Conservation (phyloP, 2,797 vertebrate genomes). For the Coilia nasus region DNA sequence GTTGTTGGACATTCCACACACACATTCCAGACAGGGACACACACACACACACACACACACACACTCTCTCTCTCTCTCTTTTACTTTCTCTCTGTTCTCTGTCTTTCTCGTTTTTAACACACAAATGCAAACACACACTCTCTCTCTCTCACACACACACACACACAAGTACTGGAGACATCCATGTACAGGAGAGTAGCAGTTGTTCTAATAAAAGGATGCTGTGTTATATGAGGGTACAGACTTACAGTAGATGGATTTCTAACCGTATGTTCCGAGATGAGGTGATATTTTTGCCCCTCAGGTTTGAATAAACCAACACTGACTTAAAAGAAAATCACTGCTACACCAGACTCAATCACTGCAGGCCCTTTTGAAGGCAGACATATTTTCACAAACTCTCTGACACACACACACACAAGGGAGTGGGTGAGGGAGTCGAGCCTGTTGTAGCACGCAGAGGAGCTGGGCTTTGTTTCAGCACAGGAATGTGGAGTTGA, state of each 20-base stretch:
- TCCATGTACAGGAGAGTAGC: neutral
- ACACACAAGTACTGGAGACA: neutral
- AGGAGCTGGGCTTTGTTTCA: constrained; percentile 58
- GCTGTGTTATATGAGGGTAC: neutral
- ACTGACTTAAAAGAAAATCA: neutral
- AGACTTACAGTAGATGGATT: neutral
- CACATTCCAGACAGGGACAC: constrained; percentile 49
- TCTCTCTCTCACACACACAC: neutral
- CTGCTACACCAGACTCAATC: constrained; percentile 3
- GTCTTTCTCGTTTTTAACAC: neutral
- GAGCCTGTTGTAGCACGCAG: constrained; percentile 68
- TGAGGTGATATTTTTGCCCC: neutral
- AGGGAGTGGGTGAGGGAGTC: constrained; percentile 41
- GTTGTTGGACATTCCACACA: constrained; percentile 4
- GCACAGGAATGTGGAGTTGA: constrained; percentile 79
- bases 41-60: constrained; percentile 38
- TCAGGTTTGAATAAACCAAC: neutral
- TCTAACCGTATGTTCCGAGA: neutral
- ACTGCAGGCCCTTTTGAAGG: constrained; percentile 2
- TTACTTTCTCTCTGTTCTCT: neutral
- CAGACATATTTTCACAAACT: constrained; percentile 20
- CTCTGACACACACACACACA: neutral
- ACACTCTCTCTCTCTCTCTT: neutral
- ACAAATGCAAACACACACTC: too few relatives aligned
- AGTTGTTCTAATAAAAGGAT: neutral